Base-by-base conservation (phyloP, 2,888 invertebrate species). In the Oligia latruncula region DNA sequence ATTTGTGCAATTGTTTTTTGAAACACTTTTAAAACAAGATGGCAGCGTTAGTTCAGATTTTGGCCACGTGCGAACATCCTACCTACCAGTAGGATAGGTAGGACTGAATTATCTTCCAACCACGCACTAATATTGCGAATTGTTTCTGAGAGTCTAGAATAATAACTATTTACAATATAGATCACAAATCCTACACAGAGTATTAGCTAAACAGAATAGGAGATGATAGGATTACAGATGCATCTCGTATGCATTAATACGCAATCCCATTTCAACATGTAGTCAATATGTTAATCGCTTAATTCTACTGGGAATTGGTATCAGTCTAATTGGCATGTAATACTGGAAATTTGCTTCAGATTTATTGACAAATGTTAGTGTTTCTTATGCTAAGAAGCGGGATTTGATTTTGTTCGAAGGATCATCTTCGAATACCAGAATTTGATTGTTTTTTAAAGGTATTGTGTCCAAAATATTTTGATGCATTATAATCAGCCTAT, bases 201-300 rank as follows among this genome's bases (percentile, higher is more conserved):
- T 74, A 49, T 58, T 49, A 49, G 9, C 5, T 58, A 55, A 65
- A 55, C 73, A 43, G 72, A 71, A 64, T 72, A 52, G 23, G 11
- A 52, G 23, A 77, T 73, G 72, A 67, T 76, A 58, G 40, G 71
- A 83, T 85, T 80, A 76, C 29, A 43, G 15, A 75, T 86, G 70
- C 83, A 84, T 86, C 40, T 40, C 66, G 55, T 66, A 70, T 79
- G 77, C 75, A 79, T 58, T 64, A 71, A 46, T 76, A 17, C 62
- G 17, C 13, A 74, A 73, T 74, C 66, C 62, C 60, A 84, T 80
- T 83, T 4, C 49, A 71, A 71, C 40, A 43, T 74, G 43, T 77
- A 81, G 71, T 85, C 74, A 82, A 85, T 84, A 81, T 75, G 79
- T 74, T 85, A 83, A 76, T 86, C 55, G 55, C 35, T 62, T 35